Conservation (phyloP, 2,888 invertebrate genomes). For the Melanargia galathea region DNA sequence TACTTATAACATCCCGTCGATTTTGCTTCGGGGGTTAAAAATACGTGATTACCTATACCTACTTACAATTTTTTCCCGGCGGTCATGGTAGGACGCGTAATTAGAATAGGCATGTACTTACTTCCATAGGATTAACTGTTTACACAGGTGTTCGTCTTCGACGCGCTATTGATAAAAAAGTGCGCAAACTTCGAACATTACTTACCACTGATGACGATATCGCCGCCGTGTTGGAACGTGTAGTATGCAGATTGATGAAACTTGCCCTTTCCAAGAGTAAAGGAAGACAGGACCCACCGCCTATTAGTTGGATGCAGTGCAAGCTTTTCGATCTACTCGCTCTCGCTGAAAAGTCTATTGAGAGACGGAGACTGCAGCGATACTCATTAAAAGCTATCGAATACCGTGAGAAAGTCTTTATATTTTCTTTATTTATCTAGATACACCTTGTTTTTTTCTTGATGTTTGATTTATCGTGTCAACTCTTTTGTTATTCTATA, state of each 20-base stretch:
- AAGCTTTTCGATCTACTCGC: constrained; percentile 68
- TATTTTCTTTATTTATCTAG: not conserved
- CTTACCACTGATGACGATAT: constrained; percentile 65
- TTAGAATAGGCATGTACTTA: not conserved
- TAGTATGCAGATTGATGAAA: constrained; percentile 69
- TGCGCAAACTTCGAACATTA: constrained; percentile 61
- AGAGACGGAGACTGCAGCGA: constrained; percentile 57
- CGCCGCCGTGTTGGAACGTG: constrained; percentile 60
- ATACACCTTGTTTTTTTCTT: not conserved
- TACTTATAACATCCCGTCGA: too few species aligned
- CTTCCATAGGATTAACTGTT: constrained; percentile 13
- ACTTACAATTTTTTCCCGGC: not conserved
- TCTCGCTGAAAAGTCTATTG: constrained; percentile 68
- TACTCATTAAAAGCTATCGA: constrained; percentile 52
- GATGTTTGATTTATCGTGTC: not conserved
- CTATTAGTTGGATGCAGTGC: constrained; percentile 66
- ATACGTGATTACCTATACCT: too few species aligned
- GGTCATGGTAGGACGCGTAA: not conserved
- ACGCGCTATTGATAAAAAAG: constrained; percentile 64
- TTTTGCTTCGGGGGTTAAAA: too few species aligned
- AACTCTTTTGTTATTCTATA: not conserved
- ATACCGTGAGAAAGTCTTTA: constrained; percentile 49
- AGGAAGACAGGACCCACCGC: constrained; percentile 51
- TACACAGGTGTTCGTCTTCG: constrained; percentile 58
- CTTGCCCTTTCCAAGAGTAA: constrained; percentile 58